Conservation (phyloP, 1,140 invertebrate species). For the Teleopsis dalmanni region DNA sequence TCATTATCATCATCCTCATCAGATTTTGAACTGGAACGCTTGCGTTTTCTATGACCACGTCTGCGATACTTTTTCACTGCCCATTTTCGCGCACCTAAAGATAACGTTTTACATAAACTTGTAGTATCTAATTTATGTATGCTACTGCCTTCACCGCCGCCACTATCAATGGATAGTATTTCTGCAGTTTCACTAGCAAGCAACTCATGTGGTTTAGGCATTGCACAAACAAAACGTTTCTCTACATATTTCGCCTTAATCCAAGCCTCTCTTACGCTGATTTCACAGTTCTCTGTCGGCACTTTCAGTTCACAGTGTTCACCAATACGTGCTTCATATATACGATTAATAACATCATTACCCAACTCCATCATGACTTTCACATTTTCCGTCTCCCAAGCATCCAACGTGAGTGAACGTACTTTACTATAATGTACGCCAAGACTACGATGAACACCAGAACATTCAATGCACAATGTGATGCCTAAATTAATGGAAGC, state of each 20-base stretch:
- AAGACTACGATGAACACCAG: constrained; percentile 87
- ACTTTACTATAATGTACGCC: constrained; percentile 97
- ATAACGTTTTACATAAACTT: constrained; percentile 28
- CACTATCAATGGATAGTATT: constrained; percentile 34
- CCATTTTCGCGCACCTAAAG: constrained; percentile 51
- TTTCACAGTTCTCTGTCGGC: constrained; percentile 68
- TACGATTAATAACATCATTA: constrained; percentile 81
- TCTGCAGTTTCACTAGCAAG: constrained; percentile 37
- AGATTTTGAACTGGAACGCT: constrained; percentile 17
- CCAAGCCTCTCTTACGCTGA: constrained; percentile 64
- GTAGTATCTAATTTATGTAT: too few relatives aligned
- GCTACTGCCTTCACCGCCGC: constrained; percentile 15
- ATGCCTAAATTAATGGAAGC: constrained; percentile 96
- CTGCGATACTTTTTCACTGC: constrained; percentile 57
- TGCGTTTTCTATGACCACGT: constrained; percentile 17
- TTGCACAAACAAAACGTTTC: constrained; percentile 49
- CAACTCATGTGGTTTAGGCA: constrained; percentile 37
- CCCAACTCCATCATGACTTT: constrained; percentile 94
- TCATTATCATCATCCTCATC: constrained; percentile 40
- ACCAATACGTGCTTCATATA: constrained; percentile 75
- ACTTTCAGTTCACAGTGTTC: constrained; percentile 50
- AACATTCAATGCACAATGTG: constrained; percentile 93
- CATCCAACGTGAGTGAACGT: constrained; percentile 88
- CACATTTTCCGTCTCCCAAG: constrained; percentile 90
- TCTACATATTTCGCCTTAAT: constrained; percentile 73